Evolutionary conservation across 2,888 invertebrate species (phyloP), one percentile per base, ranked within the genome.

Genomic region (Cryptophagus acutangulus): DNA sequence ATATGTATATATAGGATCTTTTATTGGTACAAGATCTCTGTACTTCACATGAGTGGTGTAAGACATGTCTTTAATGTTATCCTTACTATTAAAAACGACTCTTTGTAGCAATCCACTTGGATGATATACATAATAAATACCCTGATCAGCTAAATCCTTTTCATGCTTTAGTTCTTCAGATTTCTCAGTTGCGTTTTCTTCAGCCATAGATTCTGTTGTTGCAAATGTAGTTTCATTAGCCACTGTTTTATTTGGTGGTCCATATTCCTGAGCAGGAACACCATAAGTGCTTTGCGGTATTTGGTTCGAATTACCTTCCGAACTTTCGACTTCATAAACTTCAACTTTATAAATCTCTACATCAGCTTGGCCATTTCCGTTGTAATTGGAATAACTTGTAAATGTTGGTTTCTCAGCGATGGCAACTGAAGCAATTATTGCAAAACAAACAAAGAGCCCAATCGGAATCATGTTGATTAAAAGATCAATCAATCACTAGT

Each of bases 11-110:
- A 80, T 75, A 17, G 77, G 80, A 29, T 78, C 71, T 4, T 75
- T 75, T n/a, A 81, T 78, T 0, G 78, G 77, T 38, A 80, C 77
- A 41, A 80, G 79, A 49, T 74, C 74, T 52, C 71, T 75, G 57
- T 81, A 81, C 31, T 75, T 78, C 45, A 81, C 71, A 50, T 75
- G 74, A 8, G 81, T 80, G 12, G 77, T 76, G 57, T 78, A 80
- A 17, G 77, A 79, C 80, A 79, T 81, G 39, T 79, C 78, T 25
- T 65, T 67, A 29, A 64, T 50, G 52, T 74, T 70, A 46, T 72
- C 68, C 10, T 65, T 63, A 58, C 80, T 79, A 43, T 74, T 70
- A 64, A 77, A 82, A 49, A 73, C 75, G 12, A 81, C 76, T 41
- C 76, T 72, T 54, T 82, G 81, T 2, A 81, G 70, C 48, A 77